Evolutionary conservation across 2,888 invertebrate genomes (phyloP).

Genomic region (Heliothis peltigera): DNA sequence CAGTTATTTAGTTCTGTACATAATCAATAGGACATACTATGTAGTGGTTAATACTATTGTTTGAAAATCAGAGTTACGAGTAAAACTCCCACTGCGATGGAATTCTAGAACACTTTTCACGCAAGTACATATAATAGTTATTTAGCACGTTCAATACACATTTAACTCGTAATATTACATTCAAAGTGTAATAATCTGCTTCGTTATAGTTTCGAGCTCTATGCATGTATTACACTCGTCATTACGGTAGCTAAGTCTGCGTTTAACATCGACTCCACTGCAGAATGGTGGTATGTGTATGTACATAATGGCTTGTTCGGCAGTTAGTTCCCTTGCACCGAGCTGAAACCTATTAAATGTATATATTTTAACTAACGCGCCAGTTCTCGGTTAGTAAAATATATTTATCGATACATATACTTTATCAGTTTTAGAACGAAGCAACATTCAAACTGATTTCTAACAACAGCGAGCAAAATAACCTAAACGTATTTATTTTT

Average conservation of each 20-base stretch:
- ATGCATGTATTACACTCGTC: slow-evolving; percentile 41
- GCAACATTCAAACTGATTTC: background rate
- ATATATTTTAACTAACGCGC: slow-evolving; percentile 47
- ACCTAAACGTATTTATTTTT: background rate
- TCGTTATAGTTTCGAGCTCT: slow-evolving; percentile 27
- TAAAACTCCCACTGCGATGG: no score
- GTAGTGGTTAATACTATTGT: no score
- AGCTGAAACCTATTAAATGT: slow-evolving; percentile 46
- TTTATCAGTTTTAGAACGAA: slow-evolving; percentile 7
- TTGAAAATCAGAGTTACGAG: no score
- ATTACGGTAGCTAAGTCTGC: slow-evolving; percentile 51
- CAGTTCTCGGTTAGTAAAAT: slow-evolving; percentile 26
- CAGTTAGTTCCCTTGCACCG: slow-evolving; percentile 43
- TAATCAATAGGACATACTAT: no score
- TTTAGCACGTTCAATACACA: slow-evolving; percentile 3
- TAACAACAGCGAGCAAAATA: slow-evolving; percentile 2
- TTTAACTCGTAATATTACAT: slow-evolving; percentile 22
- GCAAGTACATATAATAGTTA: background rate
- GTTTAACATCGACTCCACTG: slow-evolving; percentile 34
- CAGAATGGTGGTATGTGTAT: slow-evolving; percentile 39
- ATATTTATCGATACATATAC: slow-evolving; percentile 25
- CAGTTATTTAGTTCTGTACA: background rate
- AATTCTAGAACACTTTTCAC: background rate
- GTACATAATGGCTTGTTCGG: slow-evolving; percentile 43
- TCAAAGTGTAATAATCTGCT: slow-evolving; percentile 37